phyloP scores from a whole-genome alignment of 2,888 invertebrate genomes.

The Nemoura dubitans region DNA sequence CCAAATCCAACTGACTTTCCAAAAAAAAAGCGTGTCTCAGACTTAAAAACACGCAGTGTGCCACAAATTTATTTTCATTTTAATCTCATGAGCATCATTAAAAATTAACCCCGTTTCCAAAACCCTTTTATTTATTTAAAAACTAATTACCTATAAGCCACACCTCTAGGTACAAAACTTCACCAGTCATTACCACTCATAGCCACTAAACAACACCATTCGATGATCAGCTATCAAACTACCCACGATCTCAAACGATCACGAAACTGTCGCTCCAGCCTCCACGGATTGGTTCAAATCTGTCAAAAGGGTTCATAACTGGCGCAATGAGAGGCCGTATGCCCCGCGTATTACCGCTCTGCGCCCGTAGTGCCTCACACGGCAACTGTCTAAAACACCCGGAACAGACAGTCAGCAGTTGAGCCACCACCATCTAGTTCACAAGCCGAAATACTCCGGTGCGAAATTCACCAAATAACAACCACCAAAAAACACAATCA shows the following conservation, averaged over 20 bases:
- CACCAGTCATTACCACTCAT: too few species aligned
- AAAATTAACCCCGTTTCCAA: too few species aligned
- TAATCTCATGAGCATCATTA: too few species aligned
- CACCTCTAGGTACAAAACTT: too few species aligned
- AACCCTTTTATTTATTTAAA: too few species aligned
- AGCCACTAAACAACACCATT: too few species aligned
- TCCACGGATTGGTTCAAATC: background rate
- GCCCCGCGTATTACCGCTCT: background rate
- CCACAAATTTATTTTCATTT: too few species aligned
- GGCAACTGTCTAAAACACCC: constrained; percentile 21
- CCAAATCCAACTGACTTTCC: background rate
- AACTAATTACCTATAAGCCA: too few species aligned
- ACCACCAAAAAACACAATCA: background rate
- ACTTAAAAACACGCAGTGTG: background rate
- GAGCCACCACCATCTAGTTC: background rate
- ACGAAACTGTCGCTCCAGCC: too few species aligned
- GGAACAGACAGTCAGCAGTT: background rate
- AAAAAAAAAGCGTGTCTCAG: background rate
- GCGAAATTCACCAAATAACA: background rate
- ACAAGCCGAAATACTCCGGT: background rate
- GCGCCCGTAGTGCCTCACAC: constrained; percentile 24
- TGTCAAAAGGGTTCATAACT: constrained; percentile 21
- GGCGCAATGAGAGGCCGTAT: background rate
- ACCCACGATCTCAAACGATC: too few species aligned
- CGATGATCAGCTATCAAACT: too few species aligned